Conservation (phyloP, 2,888 invertebrate species). For the Drosophila cognata region DNA sequence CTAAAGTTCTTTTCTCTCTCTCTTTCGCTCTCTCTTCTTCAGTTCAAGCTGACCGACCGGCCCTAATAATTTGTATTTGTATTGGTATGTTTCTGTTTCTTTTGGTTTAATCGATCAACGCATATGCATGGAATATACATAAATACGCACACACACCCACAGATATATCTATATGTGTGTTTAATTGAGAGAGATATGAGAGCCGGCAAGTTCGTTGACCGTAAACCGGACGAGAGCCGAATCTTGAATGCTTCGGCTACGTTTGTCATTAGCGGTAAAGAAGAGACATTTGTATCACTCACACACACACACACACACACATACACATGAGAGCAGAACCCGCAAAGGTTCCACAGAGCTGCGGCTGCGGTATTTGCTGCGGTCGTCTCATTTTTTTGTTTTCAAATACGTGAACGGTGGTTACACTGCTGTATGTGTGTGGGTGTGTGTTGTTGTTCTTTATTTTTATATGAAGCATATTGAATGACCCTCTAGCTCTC, state of each 20-base stretch:
- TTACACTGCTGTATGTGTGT: constrained; percentile 6
- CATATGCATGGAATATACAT: constrained; percentile 57
- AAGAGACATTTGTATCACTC: constrained; percentile 62
- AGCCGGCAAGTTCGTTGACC: constrained; percentile 72
- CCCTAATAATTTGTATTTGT: constrained; percentile 63
- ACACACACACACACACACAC: constrained; percentile 1
- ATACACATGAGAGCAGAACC: constrained; percentile 23
- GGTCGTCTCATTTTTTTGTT: constrained; percentile 30
- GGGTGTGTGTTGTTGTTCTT: constrained; percentile 3
- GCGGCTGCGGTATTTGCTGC: constrained; percentile 2
- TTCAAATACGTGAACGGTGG: constrained; percentile 18
- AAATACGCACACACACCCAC: not conserved
- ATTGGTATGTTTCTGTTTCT: constrained; percentile 40
- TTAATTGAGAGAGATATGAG: constrained; percentile 39
- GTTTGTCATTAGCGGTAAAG: constrained; percentile 69
- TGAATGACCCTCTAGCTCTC: not conserved
- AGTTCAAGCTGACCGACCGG: constrained; percentile 41
- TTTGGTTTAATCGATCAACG: constrained; percentile 73
- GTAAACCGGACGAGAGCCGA: constrained; percentile 76
- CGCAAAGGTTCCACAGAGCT: constrained; percentile 25
- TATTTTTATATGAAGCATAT: not conserved
- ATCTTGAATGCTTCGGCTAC: constrained; percentile 64
- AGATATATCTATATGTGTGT: not conserved
- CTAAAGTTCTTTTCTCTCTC: constrained; percentile 29
- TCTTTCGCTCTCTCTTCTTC: not conserved